These are phyloP conservation scores for Cheilosia pagana DNA, from an alignment of 2,888 invertebrate species.

Conservation along the genomic window DNA sequence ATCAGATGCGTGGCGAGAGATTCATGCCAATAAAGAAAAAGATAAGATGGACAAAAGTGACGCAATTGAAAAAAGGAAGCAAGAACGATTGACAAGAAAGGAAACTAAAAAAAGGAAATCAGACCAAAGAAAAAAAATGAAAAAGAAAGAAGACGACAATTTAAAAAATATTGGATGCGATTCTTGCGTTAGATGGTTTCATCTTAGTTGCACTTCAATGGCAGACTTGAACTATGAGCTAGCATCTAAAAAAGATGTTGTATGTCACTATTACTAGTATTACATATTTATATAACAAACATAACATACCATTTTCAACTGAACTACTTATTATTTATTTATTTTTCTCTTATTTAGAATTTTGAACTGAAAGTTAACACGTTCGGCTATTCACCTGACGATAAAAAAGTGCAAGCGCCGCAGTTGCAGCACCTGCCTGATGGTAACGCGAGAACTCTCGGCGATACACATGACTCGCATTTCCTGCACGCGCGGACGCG, in stretches of 20 bases:
- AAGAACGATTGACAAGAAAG: constrained; percentile 27
- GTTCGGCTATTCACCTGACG: no score
- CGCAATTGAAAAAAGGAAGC: constrained; percentile 16
- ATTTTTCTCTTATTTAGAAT: no score
- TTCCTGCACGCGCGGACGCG: no score
- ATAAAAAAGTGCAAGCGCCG: no score
- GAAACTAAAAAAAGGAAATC: constrained; percentile 7
- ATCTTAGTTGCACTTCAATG: constrained; percentile 29
- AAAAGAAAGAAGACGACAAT: constrained; percentile 25
- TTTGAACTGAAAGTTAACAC: no score
- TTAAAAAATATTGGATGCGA: constrained; percentile 44
- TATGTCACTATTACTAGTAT: constrained; percentile 10
- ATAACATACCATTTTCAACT: no score
- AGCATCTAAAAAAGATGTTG: constrained; percentile 10
- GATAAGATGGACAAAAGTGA: constrained; percentile 25
- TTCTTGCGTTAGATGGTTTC: constrained; percentile 33
- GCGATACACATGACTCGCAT: no score
- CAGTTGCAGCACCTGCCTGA: no score
- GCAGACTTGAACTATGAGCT: constrained; percentile 1
- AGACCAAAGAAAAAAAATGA: constrained; percentile 15
- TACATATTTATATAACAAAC: no score
- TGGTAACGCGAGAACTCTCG: no score
- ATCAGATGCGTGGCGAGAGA: constrained; percentile 34
- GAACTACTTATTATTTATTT: no score
- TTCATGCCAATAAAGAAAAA: constrained; percentile 34